Evolutionary conservation across 1,140 invertebrate species (phyloP).

Genomic region (Vanessa tameamea): DNA sequence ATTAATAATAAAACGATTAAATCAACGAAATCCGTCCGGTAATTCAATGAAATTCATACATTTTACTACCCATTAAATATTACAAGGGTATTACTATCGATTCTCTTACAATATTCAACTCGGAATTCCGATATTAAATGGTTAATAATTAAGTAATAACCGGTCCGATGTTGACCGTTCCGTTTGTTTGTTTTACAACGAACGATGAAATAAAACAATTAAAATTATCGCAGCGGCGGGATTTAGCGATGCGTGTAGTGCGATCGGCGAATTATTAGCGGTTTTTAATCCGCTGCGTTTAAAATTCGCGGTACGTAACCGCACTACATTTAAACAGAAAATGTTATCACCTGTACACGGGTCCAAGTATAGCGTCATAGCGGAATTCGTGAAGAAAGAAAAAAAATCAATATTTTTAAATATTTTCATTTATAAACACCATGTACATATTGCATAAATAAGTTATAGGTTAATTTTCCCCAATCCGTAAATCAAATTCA

Average conservation of each 20-base stretch:
- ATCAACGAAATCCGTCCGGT: not conserved
- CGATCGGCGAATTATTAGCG: constrained; percentile 40
- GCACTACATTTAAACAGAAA: constrained; percentile 32
- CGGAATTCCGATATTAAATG: constrained; percentile 39
- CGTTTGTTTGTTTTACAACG: constrained; percentile 30
- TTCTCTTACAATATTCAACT: constrained; percentile 33
- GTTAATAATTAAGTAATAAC: constrained; percentile 51
- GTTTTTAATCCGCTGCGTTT: constrained; percentile 50
- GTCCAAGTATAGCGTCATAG: not conserved
- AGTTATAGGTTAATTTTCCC: too few relatives aligned
- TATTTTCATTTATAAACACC: too few relatives aligned
- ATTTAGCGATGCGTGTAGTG: constrained; percentile 37
- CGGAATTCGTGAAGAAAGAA: not conserved
- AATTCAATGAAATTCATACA: constrained; percentile 13
- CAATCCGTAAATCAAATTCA: too few relatives aligned
- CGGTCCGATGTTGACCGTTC: constrained; percentile 22
- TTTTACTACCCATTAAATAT: constrained; percentile 23
- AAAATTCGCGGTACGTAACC: constrained; percentile 43
- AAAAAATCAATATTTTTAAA: too few relatives aligned
- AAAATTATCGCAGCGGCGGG: constrained; percentile 43
- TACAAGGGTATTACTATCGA: constrained; percentile 14
- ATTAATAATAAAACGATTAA: constrained; percentile 10
- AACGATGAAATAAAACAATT: constrained; percentile 43
- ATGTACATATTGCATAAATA: too few relatives aligned
- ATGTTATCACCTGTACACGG: constrained; percentile 9